Conservation (phyloP, 2,113 vertebrate genomes). For the Hypanus sabinus region DNA sequence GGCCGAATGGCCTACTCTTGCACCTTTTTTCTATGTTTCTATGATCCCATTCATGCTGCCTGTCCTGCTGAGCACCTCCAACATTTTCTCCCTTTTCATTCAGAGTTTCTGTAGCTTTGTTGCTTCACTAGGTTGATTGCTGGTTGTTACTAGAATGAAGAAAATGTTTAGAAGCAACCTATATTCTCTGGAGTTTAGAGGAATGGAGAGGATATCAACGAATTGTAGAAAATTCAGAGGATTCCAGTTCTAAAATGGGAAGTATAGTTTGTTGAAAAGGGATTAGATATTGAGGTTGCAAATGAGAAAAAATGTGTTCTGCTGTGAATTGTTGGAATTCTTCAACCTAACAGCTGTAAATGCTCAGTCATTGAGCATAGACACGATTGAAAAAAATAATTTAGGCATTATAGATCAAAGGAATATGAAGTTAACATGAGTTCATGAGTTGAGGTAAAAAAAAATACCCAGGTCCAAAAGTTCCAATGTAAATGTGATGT, state of each 20-base stretch:
- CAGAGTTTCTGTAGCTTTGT: no score
- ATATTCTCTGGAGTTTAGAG: background rate
- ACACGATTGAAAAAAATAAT: background rate
- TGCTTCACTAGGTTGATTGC: background rate
- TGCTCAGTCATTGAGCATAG: background rate
- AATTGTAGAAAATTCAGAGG: background rate
- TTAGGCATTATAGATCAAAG: background rate
- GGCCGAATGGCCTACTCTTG: no score
- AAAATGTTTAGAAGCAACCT: background rate
- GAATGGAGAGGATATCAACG: background rate
- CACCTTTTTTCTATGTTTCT: no score
- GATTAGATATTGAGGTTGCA: no score
- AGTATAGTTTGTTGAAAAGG: no score
- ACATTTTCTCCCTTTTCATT: no score
- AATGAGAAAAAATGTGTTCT: no score
- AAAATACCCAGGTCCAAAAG: background rate
- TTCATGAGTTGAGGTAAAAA: background rate
- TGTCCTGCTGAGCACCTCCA: no score
- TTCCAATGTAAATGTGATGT: background rate
- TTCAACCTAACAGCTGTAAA: no score
- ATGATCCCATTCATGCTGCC: no score
- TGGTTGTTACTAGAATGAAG: background rate
- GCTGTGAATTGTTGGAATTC: no score
- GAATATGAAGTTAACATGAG: background rate
- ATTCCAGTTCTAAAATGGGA: no score